Base-by-base conservation (phyloP, 2,888 invertebrate species). In the Phengaris arion region DNA sequence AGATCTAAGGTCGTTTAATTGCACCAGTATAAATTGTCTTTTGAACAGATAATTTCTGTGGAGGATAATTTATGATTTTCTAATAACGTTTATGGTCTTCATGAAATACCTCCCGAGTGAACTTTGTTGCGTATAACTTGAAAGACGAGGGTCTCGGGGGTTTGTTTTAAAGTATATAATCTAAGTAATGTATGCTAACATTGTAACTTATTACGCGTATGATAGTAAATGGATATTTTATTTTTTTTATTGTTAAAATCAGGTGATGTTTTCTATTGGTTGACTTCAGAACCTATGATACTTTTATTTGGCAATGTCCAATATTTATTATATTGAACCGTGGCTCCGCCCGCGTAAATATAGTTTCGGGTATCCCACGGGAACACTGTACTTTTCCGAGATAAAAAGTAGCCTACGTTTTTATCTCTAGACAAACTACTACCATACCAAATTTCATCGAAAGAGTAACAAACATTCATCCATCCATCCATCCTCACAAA, bases 1-100 rank as follows among this genome's bases (percentile, higher is more conserved):
- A 86, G 89, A 89, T 88, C 85, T 87, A 88, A 85, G 83, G 83
- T 83, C 85, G 84, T 88, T 89, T 89, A 90, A 90, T 90, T 90
- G 86, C 87, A 85, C 81, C 82, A 81, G 83, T 85, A 89, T 90
- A 89, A 90, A 89, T 89, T 89, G 86, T 87, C 84, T 84, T 86
- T 83, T 83, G 87, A 87, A 86, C 87, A 87, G 86, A 89, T 89
- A 87, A 88, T 89, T 87, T 88, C 85, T 84, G 82, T 83, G 82
- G 68, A 12, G 76, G 68, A 74, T 68, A 70, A 75, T 70, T 75
- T 70, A 70, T 70, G 55, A 48, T 55, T 69, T 22, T 22, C 75
- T 59, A 70, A 70, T 70, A 75, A 75, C 75, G 51, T 70, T 75
- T 51, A 48, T 75, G 57, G 57, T 54, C 48, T 15, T 54, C n/a